A percentile compares a stretch with the other conserved stretches of the same genome.
Conservation (phyloP, 2,888 invertebrate species). For the Megaustenia siamemsis region DNA sequence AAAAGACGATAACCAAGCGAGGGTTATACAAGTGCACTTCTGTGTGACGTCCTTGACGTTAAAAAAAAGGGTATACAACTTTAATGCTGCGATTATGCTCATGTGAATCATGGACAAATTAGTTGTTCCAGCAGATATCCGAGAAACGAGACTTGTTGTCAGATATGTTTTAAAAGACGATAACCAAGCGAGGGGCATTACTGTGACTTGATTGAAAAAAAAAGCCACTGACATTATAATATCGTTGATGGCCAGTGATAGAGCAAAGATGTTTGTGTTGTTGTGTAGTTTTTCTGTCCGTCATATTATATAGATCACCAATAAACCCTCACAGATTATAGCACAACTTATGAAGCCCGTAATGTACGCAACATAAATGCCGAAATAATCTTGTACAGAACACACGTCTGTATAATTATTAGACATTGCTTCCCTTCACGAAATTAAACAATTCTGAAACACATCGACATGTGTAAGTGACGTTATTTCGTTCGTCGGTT, state of each 20-base stretch:
- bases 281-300: not conserved
- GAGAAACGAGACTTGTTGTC: not conserved
- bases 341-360: not conserved
- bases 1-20: no score
- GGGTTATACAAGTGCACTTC: not conserved
- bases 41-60: not conserved
- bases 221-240: not conserved
- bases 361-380: not conserved
- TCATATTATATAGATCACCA: not conserved
- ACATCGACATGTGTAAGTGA: no score
- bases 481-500: no score
- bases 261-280: not conserved
- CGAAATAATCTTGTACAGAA: not conserved
- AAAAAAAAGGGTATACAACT: conserved; percentile 6
- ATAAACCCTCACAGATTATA: not conserved
- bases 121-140: not conserved
- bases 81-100: conserved; percentile 7
- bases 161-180: not conserved
- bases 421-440: no score
- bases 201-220: not conserved
- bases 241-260: not conserved
- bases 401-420: not conserved
- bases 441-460: no score
- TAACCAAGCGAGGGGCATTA: no score
- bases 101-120: not conserved